Evolutionary conservation across 1,140 invertebrate species (phyloP).

Genomic region (Drosophila pallidifrons): DNA sequence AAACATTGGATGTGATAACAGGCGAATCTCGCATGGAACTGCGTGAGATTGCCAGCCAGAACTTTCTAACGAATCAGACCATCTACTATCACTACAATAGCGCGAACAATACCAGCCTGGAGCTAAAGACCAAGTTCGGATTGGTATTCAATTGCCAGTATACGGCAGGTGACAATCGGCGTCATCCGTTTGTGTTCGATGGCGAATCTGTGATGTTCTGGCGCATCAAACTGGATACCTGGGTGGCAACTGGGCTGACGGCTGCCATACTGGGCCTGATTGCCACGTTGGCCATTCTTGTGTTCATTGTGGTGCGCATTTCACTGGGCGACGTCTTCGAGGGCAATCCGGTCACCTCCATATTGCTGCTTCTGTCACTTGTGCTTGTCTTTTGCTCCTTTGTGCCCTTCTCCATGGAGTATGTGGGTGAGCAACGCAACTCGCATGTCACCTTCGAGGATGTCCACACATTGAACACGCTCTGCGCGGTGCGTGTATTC

Average conservation of each 20-base stretch:
- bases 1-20: constrained; percentile 58
- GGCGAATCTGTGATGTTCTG: constrained; percentile 84
- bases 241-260: constrained; percentile 86
- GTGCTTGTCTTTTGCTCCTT: constrained; percentile 86
- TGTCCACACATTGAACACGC: constrained; percentile 72
- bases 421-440: constrained; percentile 77
- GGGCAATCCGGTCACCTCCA: constrained; percentile 85
- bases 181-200: constrained; percentile 80
- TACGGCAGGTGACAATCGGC: constrained; percentile 70
- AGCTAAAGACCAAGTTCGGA: constrained; percentile 80
- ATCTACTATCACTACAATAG: constrained; percentile 82
- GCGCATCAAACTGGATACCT: constrained; percentile 85
- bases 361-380: constrained; percentile 85
- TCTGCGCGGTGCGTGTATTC: constrained; percentile 82
- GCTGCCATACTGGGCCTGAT: constrained; percentile 85
- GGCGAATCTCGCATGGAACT: constrained; percentile 66
- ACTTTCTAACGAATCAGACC: constrained; percentile 78
- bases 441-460: constrained; percentile 82
- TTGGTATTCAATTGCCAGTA: constrained; percentile 83
- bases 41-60: constrained; percentile 75
- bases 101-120: constrained; percentile 72
- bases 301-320: constrained; percentile 85
- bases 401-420: constrained; percentile 86
- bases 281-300: constrained; percentile 85
- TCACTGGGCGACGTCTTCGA: constrained; percentile 85